Base-by-base conservation (phyloP, 2,113 vertebrate species). In the Barnardius zonarius region DNA sequence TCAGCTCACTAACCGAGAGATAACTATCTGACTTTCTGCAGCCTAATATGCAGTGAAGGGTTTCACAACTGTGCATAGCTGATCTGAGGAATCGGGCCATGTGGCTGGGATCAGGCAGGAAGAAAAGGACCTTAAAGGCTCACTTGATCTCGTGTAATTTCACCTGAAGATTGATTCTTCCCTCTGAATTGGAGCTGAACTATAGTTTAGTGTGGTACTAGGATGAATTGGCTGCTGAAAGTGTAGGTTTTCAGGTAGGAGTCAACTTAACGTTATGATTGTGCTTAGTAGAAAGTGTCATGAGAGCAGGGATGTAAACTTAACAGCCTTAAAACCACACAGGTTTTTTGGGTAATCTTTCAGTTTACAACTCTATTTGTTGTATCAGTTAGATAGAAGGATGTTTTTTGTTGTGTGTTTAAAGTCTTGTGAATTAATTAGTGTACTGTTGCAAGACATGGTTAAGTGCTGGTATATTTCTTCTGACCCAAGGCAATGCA, bases 101-200 rank as follows among this genome's bases (percentile, higher is more conserved):
- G 93, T 44, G 69, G 25, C 77, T 64, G 30, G 78, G 85, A 93
- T 64, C 95, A 92, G 82, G 57, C 87, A 19, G 13, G 66, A 68
- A 5, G 95, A 88, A 85, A 88, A 79, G 59, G 85, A 87, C 85
- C 92, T 88, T 92, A 73, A 76, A 66, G 93, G 82, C 93, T 94
- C 74, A 15, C 69, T 76, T 76, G 81, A 15, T 68, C 75, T 93
- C 20, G 3, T 80, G 85, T 89, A 88, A 96, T 94, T 95, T 95
- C 90, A 96, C 79, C 95, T 86, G 72, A 54, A 83, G 44, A 54
- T 46, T 82, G 78, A 91, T 54, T 62, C 63, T 84, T 70, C 35
- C 23, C 69, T 70, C 74, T 85, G 77, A 87, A 35, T 61, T 91
- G 78, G 70, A 82, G 17, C 63, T 80, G 63, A 83, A 1, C 49